Evolutionary conservation across 35 echinoderm and acorn worm genomes (phyloP).

Genomic region (Apostichopus californicus): DNA sequence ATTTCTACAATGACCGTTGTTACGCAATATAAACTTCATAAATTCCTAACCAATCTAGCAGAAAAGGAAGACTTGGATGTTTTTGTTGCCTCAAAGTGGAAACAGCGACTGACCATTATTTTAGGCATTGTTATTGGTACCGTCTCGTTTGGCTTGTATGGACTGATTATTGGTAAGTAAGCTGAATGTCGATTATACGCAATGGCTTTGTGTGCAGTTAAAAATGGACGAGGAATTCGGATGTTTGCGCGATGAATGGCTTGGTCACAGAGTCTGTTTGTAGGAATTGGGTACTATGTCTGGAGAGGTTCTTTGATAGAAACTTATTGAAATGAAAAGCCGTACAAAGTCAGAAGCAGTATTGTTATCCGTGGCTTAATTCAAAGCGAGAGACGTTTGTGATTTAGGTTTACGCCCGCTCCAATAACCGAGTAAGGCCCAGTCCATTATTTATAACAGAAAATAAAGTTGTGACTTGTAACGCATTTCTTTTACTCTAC

Average conservation of each 20-base stretch:
- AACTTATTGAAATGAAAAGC: conserved; percentile 1
- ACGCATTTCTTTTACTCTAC: too few relatives aligned
- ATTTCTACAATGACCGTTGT: neutral
- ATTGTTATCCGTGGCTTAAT: conserved; percentile 14
- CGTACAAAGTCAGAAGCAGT: conserved; percentile 8
- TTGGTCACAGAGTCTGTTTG: conserved; percentile 13
- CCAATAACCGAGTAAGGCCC: neutral
- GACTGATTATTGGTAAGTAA: neutral
- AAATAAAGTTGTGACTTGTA: too few relatives aligned
- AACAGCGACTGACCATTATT: conserved; percentile 13
- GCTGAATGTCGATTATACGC: conserved; percentile 8
- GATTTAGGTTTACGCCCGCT: neutral
- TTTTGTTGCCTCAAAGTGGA: conserved; percentile 11
- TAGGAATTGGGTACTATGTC: conserved; percentile 13
- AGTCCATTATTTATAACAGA: too few relatives aligned
- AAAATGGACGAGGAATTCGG: conserved; percentile 6
- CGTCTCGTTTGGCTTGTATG: neutral
- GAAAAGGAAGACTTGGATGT: conserved; percentile 23
- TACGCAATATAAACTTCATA: conserved; percentile 31
- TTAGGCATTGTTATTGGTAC: neutral
- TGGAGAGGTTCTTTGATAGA: conserved; percentile 15
- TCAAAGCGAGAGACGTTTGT: conserved; percentile 13
- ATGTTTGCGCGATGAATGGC: neutral
- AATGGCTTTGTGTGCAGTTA: conserved; percentile 13
- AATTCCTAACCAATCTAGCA: conserved; percentile 6